phyloP scores from a whole-genome alignment of 35 echinoderm and acorn worm genomes.

The Ophiothrix spiculata region DNA sequence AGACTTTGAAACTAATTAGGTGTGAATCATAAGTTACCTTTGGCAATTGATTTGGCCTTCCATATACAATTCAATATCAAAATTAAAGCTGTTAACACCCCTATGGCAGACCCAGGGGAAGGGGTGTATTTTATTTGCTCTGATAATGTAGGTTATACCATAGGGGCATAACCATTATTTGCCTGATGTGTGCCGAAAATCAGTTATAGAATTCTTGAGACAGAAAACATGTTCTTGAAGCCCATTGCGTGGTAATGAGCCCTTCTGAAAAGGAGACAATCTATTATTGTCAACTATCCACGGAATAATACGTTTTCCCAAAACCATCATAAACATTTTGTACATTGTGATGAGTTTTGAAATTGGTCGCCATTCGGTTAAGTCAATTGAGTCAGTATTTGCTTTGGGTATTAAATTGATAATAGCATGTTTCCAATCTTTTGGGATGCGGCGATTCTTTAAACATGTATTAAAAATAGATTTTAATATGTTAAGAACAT shows the following conservation, averaged over 20 bases:
- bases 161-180: too few species aligned
- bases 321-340: slow-evolving; percentile 9
- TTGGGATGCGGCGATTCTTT: background rate
- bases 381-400: background rate
- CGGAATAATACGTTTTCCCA: background rate
- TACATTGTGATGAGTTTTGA: background rate
- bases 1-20: too few species aligned
- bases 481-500: background rate
- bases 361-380: background rate
- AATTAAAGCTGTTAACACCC: too few species aligned
- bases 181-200: background rate
- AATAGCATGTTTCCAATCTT: background rate
- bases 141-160: too few species aligned
- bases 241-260: background rate
- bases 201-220: background rate
- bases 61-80: too few species aligned
- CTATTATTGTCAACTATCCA: background rate
- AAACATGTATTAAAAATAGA: background rate
- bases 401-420: background rate
- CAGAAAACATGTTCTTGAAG: background rate
- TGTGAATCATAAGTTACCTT: too few species aligned
- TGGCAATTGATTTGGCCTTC: too few species aligned
- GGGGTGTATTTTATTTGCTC: too few species aligned
- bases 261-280: background rate
- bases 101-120: too few species aligned